Evolutionary conservation across 2,888 invertebrate genomes (phyloP).

Genomic region (Alloplasta piceator): DNA sequence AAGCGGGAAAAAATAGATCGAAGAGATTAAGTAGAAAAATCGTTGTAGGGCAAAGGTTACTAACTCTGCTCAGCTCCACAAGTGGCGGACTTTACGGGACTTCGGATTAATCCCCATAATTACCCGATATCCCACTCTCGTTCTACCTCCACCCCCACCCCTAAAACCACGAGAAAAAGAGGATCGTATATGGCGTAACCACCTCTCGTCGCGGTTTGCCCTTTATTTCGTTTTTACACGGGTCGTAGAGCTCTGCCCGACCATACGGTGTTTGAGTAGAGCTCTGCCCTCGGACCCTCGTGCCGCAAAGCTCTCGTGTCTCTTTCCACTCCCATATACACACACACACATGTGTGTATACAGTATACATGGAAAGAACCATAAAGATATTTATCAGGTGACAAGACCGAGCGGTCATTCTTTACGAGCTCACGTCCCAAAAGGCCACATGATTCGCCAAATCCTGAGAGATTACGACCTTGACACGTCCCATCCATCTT

Average conservation of each 20-base stretch:
- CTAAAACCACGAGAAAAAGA: conserved; percentile 31
- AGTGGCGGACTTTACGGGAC: conserved; percentile 83
- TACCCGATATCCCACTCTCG: conserved; percentile 76
- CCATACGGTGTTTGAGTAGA: conserved; percentile 25
- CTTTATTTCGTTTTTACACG: conserved; percentile 79
- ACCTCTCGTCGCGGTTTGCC: conserved; percentile 62
- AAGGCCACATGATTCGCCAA: conserved; percentile 28
- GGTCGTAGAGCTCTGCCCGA: conserved; percentile 63
- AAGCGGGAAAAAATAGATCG: not conserved
- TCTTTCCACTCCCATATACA: conserved; percentile 46
- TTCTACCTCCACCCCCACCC: conserved; percentile 60
- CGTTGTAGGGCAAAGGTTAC: conserved; percentile 1
- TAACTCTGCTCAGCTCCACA: conserved; percentile 75
- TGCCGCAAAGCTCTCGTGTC: conserved; percentile 51
- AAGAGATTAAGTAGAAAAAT: not conserved
- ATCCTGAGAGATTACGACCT: conserved; percentile 33
- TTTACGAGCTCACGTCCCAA: conserved; percentile 69
- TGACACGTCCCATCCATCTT: not conserved
- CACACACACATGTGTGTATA: not conserved
- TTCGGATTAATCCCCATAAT: conserved; percentile 83
- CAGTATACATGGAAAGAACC: conserved; percentile 59
- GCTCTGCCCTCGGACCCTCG: conserved; percentile 28
- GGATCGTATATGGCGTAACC: conserved; percentile 50
- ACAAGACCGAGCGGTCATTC: conserved; percentile 72
- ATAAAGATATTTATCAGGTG: conserved; percentile 80